Base-by-base conservation (phyloP, 1,140 invertebrate genomes). In the Cydia pomonella region DNA sequence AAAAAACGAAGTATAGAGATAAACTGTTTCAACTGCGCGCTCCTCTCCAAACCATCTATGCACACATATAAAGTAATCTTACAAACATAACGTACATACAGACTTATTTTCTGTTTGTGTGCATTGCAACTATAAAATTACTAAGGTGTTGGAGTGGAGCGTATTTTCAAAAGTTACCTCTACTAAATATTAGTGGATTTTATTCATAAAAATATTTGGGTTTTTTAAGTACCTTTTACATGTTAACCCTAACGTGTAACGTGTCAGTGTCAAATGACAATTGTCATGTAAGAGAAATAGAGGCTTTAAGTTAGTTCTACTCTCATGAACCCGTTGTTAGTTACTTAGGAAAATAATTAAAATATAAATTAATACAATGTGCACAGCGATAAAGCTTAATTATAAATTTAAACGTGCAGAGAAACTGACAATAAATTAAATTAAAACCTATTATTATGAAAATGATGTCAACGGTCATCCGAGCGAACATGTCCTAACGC, bases 291-390 rank as follows among this genome's bases (percentile, higher is more conserved):
- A 7, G 18, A 23, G 9, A 59, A 59, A 59, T 12, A 21, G 21
- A 2, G 18, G 53, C 53, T n/a, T 23, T n/a, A n/a, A 59, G 53
- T 81, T 81, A 83, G 77, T 83, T 74, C 71, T 23, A 74, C 71
- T 23, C 59, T 72, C 72, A 66, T 73, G 63, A 47, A 76, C 78
- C 78, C 78, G 73, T 71, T 76, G 71, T 76, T 72, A 50, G 82
- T 81, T 80, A 79, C 78, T 81, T 74, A 76, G 71, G 33, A 77
- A 63, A 76, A 50, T 79, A 77, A 73, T 53, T 44, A 75, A 77
- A 74, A 78, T 76, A 59, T 53, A 64, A 72, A 62, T 47, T 75
- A 77, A 80, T 77, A 80, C 74, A 79, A 72, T 76, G 81, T 82
- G 76, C 76, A 78, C 63, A 63, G 27, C 73, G 74, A 75, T 59